These are phyloP conservation scores for Drosophila saltans DNA, from an alignment of 1,140 invertebrate genomes.

Conservation along the genomic window DNA sequence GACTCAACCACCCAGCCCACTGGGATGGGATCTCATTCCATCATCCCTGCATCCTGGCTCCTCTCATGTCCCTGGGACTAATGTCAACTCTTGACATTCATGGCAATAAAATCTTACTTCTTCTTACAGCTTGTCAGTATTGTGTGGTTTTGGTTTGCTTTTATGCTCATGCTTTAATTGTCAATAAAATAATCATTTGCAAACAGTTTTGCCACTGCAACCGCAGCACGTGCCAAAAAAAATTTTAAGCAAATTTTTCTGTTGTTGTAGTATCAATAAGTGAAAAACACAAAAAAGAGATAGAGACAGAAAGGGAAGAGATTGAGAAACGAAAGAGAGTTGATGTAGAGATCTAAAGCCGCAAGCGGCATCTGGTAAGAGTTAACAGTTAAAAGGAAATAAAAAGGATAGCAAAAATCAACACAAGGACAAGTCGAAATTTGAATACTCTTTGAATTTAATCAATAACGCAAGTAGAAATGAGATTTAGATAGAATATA, in stretches of 20 bases:
- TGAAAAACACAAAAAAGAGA: constrained; percentile 25
- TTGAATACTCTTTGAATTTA: not conserved
- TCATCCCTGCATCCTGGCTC: not conserved
- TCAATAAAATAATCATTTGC: constrained; percentile 81
- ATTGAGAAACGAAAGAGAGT: not conserved
- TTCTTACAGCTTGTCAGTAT: constrained; percentile 56
- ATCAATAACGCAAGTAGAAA: no score
- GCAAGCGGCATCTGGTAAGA: constrained; percentile 34
- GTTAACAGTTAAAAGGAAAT: constrained; percentile 15
- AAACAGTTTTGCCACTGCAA: constrained; percentile 68
- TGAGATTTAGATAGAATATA: no score
- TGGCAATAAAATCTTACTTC: constrained; percentile 71
- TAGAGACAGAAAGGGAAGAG: not conserved
- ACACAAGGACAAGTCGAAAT: not conserved
- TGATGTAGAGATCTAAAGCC: constrained; percentile 21
- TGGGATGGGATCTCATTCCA: not conserved
- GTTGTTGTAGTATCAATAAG: constrained; percentile 53
- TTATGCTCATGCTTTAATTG: constrained; percentile 76
- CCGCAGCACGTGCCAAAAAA: constrained; percentile 70
- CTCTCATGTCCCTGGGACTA: constrained; percentile 49
- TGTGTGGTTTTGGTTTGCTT: constrained; percentile 57
- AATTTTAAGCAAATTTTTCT: constrained; percentile 49
- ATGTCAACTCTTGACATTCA: constrained; percentile 70
- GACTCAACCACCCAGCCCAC: not conserved
- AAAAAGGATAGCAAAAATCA: not conserved